Percentiles rank a stretch among this genome's conserved stretches.
phyloP scores from a whole-genome alignment of 2,888 invertebrate species.

The Acleris holmiana region DNA sequence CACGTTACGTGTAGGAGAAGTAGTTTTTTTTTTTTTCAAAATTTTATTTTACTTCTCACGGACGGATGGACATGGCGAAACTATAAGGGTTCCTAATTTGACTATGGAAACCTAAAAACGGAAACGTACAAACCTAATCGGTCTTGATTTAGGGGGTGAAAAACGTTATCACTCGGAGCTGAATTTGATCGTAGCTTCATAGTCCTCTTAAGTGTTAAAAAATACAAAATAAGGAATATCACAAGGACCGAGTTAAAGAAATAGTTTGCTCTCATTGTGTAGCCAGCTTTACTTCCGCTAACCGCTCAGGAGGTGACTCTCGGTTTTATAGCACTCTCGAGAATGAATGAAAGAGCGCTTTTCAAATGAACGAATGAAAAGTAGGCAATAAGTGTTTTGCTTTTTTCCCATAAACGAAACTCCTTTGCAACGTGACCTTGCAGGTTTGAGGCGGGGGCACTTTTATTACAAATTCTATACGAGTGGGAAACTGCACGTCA shows the following conservation, averaged over 20 bases:
- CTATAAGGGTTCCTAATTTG: too few species aligned
- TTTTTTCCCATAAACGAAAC: conserved; percentile 37
- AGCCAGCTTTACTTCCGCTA: conserved; percentile 52
- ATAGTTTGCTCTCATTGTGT: conserved; percentile 43
- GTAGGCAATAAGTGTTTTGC: conserved; percentile 40
- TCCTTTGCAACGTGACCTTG: conserved; percentile 30
- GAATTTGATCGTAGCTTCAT: too few species aligned
- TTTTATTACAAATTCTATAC: conserved; percentile 27
- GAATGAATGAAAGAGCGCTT: conserved; percentile 43
- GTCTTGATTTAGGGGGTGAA: too few species aligned
- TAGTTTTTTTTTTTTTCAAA: too few species aligned
- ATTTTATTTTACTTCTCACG: too few species aligned
- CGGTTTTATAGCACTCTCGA: conserved; percentile 59
- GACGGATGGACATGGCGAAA: too few species aligned
- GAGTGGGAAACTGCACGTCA: conserved; percentile 24
- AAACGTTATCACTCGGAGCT: too few species aligned
- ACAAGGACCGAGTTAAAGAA: background rate
- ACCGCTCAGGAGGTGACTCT: conserved; percentile 69
- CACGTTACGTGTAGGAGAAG: too few species aligned
- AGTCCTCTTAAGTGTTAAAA: background rate
- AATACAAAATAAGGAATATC: too few species aligned
- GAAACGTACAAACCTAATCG: too few species aligned
- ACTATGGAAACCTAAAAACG: too few species aligned
- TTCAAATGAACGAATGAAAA: conserved; percentile 41
- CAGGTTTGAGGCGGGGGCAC: conserved; percentile 9